These are phyloP conservation scores for Oreohelix idahoensis DNA, from an alignment of 1,140 invertebrate genomes.

Conservation along the genomic window DNA sequence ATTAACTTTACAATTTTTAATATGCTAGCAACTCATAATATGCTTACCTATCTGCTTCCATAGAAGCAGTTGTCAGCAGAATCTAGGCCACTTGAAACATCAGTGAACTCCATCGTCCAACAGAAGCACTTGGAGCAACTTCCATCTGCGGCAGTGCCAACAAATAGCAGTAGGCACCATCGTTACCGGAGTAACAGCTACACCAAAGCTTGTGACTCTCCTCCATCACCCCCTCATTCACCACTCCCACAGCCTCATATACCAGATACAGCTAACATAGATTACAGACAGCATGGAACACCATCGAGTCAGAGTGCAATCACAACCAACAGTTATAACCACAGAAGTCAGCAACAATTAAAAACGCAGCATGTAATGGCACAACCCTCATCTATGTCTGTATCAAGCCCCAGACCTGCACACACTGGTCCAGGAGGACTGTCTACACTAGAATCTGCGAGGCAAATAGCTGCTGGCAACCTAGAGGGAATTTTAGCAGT, in stretches of 20 bases:
- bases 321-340: neutral
- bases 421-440: conserved; percentile 34
- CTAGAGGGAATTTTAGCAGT: conserved; percentile 26
- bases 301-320: neutral
- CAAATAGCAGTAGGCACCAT: conserved; percentile 52
- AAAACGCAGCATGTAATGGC: neutral
- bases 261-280: neutral
- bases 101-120: conserved; percentile 37
- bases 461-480: conserved; percentile 36
- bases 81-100: conserved; percentile 35
- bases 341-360: neutral
- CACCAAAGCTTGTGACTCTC: conserved; percentile 57
- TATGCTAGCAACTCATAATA: too few species aligned
- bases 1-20: too few species aligned
- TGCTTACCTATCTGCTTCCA: neutral
- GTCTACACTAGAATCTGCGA: conserved; percentile 47
- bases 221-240: conserved; percentile 33
- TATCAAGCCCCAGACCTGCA: neutral
- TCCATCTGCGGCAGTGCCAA: conserved; percentile 43
- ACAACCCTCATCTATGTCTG: neutral
- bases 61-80: conserved; percentile 15
- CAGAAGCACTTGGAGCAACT: conserved; percentile 33
- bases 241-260: neutral
- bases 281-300: neutral
- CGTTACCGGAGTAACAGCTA: conserved; percentile 63